Percentiles rank a stretch among this genome's conserved stretches.
Conservation (phyloP, 2,797 vertebrate species). For the Rhynchonycteris naso region DNA sequence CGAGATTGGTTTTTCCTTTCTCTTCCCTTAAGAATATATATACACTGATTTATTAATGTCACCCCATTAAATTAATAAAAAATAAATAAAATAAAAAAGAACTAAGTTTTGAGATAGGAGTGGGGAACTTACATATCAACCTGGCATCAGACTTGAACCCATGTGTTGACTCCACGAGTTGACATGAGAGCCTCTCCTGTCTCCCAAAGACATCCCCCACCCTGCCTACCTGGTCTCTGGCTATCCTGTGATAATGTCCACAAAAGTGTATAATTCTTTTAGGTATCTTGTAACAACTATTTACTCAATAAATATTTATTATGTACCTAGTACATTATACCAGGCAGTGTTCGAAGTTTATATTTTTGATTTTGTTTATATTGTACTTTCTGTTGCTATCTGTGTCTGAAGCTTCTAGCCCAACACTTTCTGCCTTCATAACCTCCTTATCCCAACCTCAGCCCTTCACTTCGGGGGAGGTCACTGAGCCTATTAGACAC, state of each 20-base stretch:
- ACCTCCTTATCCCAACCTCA: neutral
- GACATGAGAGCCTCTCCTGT: neutral
- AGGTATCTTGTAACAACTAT: neutral
- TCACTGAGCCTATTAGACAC: neutral
- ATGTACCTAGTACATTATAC: neutral
- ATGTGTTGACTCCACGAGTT: neutral
- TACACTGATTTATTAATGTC: no score
- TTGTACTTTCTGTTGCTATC: neutral
- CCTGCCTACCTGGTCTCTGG: neutral
- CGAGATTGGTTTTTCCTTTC: neutral
- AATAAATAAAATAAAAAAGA: no score
- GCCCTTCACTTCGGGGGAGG: neutral
- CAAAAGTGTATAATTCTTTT: neutral
- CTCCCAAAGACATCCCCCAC: neutral
- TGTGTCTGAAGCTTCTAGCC: neutral
- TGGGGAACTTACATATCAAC: neutral
- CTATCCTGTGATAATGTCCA: neutral
- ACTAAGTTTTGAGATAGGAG: neutral
- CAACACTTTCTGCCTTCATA: neutral
- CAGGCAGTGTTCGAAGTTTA: neutral
- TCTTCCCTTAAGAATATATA: neutral
- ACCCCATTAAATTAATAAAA: no score
- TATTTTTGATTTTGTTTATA: neutral
- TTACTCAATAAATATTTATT: slow-evolving; percentile 23
- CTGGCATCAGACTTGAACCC: neutral